These are phyloP conservation scores for Entomyzon cyanotis DNA, from an alignment of 2,113 vertebrate genomes.

Conservation along the genomic window DNA sequence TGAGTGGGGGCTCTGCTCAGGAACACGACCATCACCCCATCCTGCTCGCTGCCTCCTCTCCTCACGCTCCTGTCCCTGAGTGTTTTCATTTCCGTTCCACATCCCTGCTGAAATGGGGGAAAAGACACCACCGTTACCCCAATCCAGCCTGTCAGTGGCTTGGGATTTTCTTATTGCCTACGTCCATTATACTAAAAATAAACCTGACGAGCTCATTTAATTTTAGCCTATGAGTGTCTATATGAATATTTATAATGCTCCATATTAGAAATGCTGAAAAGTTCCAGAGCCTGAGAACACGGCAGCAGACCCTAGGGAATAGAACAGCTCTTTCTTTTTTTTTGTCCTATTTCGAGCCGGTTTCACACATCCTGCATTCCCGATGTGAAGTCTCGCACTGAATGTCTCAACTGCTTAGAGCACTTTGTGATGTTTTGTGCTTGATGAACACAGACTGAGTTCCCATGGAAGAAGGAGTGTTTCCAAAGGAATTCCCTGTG, in stretches of 20 bases:
- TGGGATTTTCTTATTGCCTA: neutral
- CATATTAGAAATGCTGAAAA: conserved; percentile 32
- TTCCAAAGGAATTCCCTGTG: conserved; percentile 29
- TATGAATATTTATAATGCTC: conserved; percentile 61
- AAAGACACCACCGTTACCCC: neutral
- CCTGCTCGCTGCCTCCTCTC: neutral
- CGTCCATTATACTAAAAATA: conserved; percentile 4
- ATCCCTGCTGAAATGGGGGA: neutral
- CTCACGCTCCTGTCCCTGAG: rapidly evolving
- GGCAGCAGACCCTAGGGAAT: conserved; percentile 6
- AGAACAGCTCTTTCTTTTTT: neutral
- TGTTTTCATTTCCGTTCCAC: neutral
- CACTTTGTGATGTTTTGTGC: neutral
- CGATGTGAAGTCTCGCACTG: conserved; percentile 26
- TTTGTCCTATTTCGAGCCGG: neutral
- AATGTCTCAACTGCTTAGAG: neutral
- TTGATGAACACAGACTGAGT: neutral
- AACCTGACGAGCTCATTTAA: conserved; percentile 3
- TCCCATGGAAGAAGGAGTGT: neutral
- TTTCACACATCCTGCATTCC: conserved; percentile 32
- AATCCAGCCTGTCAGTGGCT: neutral
- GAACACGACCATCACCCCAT: rapidly evolving
- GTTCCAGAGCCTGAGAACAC: neutral
- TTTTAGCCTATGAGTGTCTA: conserved; percentile 24
- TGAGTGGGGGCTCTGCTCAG: rapidly evolving